Conservation (phyloP, 2,888 invertebrate genomes). For the Buathra laborator region DNA sequence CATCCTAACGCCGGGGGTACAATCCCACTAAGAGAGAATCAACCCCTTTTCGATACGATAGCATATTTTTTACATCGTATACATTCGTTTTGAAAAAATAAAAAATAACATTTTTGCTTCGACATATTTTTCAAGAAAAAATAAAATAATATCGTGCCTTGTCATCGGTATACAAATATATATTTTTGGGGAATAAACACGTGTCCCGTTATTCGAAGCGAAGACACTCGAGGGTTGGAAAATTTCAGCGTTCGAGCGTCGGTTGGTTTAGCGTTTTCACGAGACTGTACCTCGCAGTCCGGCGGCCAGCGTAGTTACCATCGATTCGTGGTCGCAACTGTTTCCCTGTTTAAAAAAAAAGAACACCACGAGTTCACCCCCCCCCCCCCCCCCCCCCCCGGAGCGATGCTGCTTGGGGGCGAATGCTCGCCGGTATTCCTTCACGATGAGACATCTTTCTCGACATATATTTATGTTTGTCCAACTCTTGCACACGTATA, state of each 20-base stretch:
- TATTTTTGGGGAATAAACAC: background rate
- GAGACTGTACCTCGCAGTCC: slow-evolving; percentile 83
- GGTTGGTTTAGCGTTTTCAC: slow-evolving; percentile 64
- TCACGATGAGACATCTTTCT: slow-evolving; percentile 81
- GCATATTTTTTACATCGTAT: slow-evolving; percentile 10
- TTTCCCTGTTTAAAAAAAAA: slow-evolving; percentile 84
- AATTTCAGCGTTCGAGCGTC: background rate
- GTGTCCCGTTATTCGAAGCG: background rate
- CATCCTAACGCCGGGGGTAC: slow-evolving; percentile 83
- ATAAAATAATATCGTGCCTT: no score
- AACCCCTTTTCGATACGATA: slow-evolving; percentile 59
- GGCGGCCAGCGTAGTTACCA: slow-evolving; percentile 84
- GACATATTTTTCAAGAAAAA: background rate
- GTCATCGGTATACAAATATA: background rate
- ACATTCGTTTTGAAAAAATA: slow-evolving; percentile 32
- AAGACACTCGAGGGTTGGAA: slow-evolving; percentile 2
- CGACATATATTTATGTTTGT: slow-evolving; percentile 84
- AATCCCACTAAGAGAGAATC: slow-evolving; percentile 75
- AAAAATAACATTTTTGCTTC: background rate
- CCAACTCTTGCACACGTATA: slow-evolving; percentile 73
- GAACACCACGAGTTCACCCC: slow-evolving; percentile 77
- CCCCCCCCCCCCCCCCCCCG: slow-evolving; percentile 15
- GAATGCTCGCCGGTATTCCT: slow-evolving; percentile 54
- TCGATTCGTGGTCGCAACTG: slow-evolving; percentile 85
- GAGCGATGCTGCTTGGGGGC: slow-evolving; percentile 64